phyloP scores from a whole-genome alignment of 2,888 invertebrate species.

The Cyclophora punctaria region DNA sequence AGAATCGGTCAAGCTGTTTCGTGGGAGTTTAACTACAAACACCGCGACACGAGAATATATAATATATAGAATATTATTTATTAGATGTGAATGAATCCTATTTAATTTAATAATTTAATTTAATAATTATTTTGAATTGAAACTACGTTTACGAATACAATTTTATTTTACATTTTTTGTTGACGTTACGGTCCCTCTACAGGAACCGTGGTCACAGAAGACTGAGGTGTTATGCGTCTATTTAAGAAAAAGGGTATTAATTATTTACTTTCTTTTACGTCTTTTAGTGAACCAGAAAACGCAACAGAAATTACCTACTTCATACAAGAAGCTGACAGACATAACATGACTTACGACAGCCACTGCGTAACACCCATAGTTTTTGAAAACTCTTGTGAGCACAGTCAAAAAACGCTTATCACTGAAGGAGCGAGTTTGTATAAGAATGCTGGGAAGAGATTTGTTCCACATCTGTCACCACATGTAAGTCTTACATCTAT shows the following conservation, averaged over 20 bases:
- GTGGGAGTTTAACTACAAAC: too few relatives aligned
- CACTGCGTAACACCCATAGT: slow-evolving; percentile 48
- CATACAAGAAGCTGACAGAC: slow-evolving; percentile 26
- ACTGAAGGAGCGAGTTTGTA: slow-evolving; percentile 31
- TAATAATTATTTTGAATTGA: too few relatives aligned
- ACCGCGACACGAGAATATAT: too few relatives aligned
- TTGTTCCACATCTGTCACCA: slow-evolving; percentile 57
- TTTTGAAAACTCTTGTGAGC: slow-evolving; percentile 35
- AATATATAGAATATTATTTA: too few relatives aligned
- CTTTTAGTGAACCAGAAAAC: slow-evolving; percentile 37
- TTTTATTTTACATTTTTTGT: too few relatives aligned
- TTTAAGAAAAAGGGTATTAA: background rate
- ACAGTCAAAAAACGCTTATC: slow-evolving; percentile 16
- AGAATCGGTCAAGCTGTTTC: too few relatives aligned
- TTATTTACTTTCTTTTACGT: background rate
- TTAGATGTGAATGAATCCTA: too few relatives aligned
- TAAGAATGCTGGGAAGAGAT: slow-evolving; percentile 35
- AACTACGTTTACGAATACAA: too few relatives aligned
- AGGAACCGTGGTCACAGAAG: too few relatives aligned
- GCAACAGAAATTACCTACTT: slow-evolving; percentile 33
- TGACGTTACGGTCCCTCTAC: too few relatives aligned
- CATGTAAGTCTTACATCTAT: slow-evolving; percentile 51
- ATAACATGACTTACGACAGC: slow-evolving; percentile 49
- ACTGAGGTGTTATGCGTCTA: too few relatives aligned
- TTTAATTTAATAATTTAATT: too few relatives aligned